These are phyloP conservation scores for Drosophila quasianomalipes DNA, from an alignment of 2,888 invertebrate species.

Conservation along the genomic window DNA sequence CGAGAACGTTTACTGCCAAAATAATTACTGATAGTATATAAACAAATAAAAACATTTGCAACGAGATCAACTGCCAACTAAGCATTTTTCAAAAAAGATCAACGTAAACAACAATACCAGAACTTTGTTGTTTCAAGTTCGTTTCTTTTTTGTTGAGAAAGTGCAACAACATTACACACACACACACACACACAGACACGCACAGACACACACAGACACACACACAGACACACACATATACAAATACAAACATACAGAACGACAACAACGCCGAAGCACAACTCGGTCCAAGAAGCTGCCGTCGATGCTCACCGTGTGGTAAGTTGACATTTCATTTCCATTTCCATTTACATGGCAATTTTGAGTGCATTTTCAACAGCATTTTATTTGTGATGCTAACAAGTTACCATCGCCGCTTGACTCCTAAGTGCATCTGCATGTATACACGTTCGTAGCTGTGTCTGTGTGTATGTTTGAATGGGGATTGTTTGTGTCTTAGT, in stretches of 20 bases:
- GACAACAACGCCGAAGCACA: slow-evolving; percentile 24
- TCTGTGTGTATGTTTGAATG: slow-evolving; percentile 2
- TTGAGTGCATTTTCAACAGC: slow-evolving; percentile 59
- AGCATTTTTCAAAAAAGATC: slow-evolving; percentile 1
- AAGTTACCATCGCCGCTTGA: slow-evolving; percentile 51
- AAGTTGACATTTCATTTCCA: slow-evolving; percentile 72
- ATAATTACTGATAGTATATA: slow-evolving; percentile 1
- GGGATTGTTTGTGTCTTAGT: background rate
- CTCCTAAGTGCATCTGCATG: slow-evolving; percentile 52
- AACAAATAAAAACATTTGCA: slow-evolving; percentile 10
- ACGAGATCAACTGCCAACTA: slow-evolving; percentile 14
- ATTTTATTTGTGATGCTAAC: slow-evolving; percentile 35
- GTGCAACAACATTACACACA: slow-evolving; percentile 2
- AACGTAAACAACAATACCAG: slow-evolving; percentile 1
- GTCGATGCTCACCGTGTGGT: slow-evolving; percentile 59
- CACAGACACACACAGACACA: background rate
- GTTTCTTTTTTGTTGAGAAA: slow-evolving; percentile 19
- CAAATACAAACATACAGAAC: background rate
- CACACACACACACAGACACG: background rate
- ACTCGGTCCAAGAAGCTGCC: slow-evolving; percentile 27
- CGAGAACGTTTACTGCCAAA: slow-evolving; percentile 45
- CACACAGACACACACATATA: background rate
- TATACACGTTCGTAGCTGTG: slow-evolving; percentile 9
- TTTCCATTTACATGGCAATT: slow-evolving; percentile 42
- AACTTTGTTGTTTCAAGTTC: slow-evolving; percentile 29